Base-by-base conservation (phyloP, 2,113 vertebrate genomes). In the Riparia riparia region DNA sequence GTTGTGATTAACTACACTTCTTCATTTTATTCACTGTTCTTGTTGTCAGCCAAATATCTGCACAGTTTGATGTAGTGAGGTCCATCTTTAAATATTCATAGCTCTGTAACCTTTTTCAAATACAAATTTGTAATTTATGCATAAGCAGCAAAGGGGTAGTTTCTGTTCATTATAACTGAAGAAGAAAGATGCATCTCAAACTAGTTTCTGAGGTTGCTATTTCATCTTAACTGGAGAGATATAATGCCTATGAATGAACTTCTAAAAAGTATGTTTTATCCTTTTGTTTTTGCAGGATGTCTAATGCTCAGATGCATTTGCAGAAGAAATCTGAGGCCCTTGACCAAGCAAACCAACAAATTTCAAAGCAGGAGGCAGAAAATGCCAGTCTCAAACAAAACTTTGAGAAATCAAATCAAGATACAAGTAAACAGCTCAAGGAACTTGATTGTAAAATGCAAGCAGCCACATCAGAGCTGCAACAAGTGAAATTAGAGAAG, bases 271-370 rank as follows among this genome's bases (percentile, higher is more conserved):
- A 9, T 25, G 10, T 42, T 90, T 92, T 51, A 92, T 95, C 7
- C 69, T 26, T 78, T 63, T 89, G 14, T 86, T 28, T 85, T 82
- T 92, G 13, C 96, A 99, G 99, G 69, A 51, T 98, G 84, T 93
- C 97, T 85, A 97, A 58, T 85, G 95, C 98, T 82, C 98, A 98
- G 39, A 94, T 98, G 93, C 98, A 99, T 85, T 93, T 99, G 34
- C 98, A 98, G 97, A 99, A 98, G 96, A 99, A 99, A 96, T 97
- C 96, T 22, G 97, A 98, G 58, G 90, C 96, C 25, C 95, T 99
- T 85, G 97, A 97, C 91, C 98, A 98, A 82, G 90, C 77, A 6
- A 98, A 98, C 73, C 97, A 99, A 93, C 97, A 98, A 89, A 97
- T 99, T 92, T 96, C 97, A 63, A 97, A 97, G 85, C 94, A 97